Conservation (phyloP, 2,888 invertebrate species). For the Chironomus riparius region DNA sequence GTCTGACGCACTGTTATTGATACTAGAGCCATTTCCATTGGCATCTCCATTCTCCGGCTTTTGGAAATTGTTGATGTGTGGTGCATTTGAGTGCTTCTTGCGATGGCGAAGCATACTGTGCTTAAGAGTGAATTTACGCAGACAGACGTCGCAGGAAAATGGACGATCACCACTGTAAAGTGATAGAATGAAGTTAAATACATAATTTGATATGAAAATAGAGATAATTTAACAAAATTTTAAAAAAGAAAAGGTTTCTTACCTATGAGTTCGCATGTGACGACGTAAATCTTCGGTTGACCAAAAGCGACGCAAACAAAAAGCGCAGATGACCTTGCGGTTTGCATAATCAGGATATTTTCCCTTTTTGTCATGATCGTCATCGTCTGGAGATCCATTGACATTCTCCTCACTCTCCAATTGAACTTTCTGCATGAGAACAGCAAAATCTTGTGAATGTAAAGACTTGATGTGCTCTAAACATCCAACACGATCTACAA, state of each 20-base stretch:
- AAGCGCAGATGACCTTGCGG: constrained; percentile 82
- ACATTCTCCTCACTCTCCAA: constrained; percentile 50
- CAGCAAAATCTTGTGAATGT: constrained; percentile 70
- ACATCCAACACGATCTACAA: constrained; percentile 67
- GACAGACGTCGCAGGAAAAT: constrained; percentile 83
- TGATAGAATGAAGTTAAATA: neutral
- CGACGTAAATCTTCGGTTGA: constrained; percentile 86
- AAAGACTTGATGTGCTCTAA: constrained; percentile 68
- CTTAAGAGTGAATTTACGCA: constrained; percentile 80
- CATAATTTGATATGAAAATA: too few species aligned
- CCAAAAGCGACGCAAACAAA: constrained; percentile 90
- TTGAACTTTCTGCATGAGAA: constrained; percentile 74
- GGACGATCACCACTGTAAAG: constrained; percentile 75
- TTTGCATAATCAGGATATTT: constrained; percentile 82
- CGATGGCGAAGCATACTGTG: constrained; percentile 91
- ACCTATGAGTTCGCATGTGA: constrained; percentile 79
- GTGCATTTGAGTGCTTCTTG: constrained; percentile 62
- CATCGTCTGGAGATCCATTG: constrained; percentile 43
- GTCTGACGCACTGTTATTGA: constrained; percentile 38
- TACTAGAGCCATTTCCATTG: constrained; percentile 21
- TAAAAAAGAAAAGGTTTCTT: neutral
- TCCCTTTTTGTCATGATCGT: constrained; percentile 55
- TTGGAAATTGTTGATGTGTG: neutral
- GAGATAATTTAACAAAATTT: too few species aligned
- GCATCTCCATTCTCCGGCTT: constrained; percentile 1